Evolutionary conservation across 92 coral and sea anemone species (phyloP).

Genomic region (Actinernus sp.): DNA sequence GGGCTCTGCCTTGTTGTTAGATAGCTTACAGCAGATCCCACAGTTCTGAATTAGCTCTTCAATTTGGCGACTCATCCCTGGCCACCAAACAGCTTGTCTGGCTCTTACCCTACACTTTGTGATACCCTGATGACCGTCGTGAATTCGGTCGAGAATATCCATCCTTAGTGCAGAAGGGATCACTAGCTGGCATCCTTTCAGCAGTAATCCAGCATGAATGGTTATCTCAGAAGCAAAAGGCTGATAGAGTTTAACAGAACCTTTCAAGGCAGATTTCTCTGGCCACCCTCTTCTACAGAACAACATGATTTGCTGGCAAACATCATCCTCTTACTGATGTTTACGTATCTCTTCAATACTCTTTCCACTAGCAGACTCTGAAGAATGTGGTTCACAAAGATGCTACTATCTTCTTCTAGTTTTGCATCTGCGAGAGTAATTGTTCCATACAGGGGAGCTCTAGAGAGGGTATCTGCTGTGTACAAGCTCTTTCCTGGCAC

Average conservation of each 20-base stretch:
- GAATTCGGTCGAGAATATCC: conserved; percentile 28
- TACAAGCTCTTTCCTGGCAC: conserved; percentile 52
- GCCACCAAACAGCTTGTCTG: conserved; percentile 33
- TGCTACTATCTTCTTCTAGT: conserved; percentile 27
- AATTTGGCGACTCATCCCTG: conserved; percentile 27
- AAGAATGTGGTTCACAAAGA: conserved; percentile 19
- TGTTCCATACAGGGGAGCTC: no score
- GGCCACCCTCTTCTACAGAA: conserved; percentile 61
- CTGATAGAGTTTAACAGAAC: conserved; percentile 40
- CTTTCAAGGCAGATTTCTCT: conserved; percentile 23
- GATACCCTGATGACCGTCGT: conserved; percentile 41
- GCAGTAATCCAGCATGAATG: conserved; percentile 37
- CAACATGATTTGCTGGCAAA: conserved; percentile 5
- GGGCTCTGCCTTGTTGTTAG: conserved; percentile 14
- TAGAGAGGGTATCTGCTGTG: conserved; percentile 59
- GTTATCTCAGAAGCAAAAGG: conserved; percentile 44
- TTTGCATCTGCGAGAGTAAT: no score
- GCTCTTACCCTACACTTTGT: conserved; percentile 24
- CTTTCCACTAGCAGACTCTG: conserved; percentile 42
- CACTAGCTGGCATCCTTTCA: conserved; percentile 57
- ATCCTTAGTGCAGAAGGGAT: conserved; percentile 27
- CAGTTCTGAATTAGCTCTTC: conserved; percentile 22
- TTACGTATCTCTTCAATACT: conserved; percentile 29
- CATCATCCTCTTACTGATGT: conserved; percentile 47
- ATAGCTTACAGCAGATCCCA: conserved; percentile 8